A percentile compares a stretch with the other conserved stretches of the same genome.
These are phyloP conservation scores for Trachelus tabidus DNA, from an alignment of 2,888 invertebrate species.

Conservation along the genomic window DNA sequence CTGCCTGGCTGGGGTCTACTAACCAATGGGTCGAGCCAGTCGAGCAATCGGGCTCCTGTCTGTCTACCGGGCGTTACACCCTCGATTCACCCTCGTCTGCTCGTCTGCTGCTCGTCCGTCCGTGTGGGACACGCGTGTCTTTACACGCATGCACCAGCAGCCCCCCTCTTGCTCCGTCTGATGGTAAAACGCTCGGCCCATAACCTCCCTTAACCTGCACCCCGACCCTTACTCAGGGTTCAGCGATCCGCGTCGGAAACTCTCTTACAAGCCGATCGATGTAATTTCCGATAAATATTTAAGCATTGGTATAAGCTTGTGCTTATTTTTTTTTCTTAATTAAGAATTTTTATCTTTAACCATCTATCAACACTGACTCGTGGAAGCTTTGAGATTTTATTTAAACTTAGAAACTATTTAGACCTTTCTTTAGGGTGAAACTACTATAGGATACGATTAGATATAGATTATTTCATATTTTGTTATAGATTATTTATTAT, in stretches of 20 bases:
- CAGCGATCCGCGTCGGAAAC: not conserved
- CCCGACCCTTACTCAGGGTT: constrained; percentile 36
- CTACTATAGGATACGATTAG: too few relatives aligned
- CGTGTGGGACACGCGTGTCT: constrained; percentile 15
- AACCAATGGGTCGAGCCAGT: constrained; percentile 25
- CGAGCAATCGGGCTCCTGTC: constrained; percentile 24
- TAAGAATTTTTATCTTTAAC: not conserved
- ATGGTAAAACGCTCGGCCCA: constrained; percentile 14
- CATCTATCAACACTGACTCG: not conserved
- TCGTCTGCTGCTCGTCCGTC: constrained; percentile 24
- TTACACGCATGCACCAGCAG: constrained; percentile 18
- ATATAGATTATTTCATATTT: too few relatives aligned
- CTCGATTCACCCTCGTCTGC: constrained; percentile 24
- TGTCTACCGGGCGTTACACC: constrained; percentile 24
- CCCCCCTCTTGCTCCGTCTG: constrained; percentile 8
- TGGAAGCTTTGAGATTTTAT: not conserved
- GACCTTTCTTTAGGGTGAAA: not conserved
- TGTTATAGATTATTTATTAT: too few relatives aligned
- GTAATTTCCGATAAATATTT: not conserved
- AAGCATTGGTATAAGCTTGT: not conserved
- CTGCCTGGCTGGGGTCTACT: constrained; percentile 35
- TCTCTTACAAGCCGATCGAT: not conserved
- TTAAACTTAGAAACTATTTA: not conserved
- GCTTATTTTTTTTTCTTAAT: not conserved
- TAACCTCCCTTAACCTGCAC: constrained; percentile 30